Percentiles rank a stretch among this genome's conserved stretches.
Conservation (phyloP, 2,888 invertebrate genomes). For the Actias luna region DNA sequence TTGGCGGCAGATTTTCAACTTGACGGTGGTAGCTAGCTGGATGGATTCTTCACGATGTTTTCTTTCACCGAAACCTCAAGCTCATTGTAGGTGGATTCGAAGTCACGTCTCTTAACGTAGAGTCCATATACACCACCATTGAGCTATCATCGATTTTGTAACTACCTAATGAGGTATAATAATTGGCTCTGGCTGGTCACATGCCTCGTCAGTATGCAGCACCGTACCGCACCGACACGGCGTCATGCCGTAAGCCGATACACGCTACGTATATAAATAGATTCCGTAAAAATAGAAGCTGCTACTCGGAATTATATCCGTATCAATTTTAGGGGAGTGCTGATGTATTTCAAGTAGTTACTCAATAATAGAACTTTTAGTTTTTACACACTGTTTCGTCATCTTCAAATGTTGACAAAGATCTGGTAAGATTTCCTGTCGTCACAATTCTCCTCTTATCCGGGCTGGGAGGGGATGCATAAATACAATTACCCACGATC, state of each 20-base stretch:
- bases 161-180: background rate
- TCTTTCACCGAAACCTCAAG: too few species aligned
- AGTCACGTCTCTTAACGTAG: too few species aligned
- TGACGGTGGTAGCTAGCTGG: too few species aligned
- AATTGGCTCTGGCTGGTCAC: background rate
- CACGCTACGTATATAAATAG: background rate
- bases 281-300: constrained; percentile 24
- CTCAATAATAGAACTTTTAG: background rate
- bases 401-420: too few species aligned
- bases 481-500: too few species aligned
- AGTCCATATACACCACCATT: too few species aligned
- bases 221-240: background rate
- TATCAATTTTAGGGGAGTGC: constrained; percentile 23
- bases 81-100: too few species aligned
- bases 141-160: background rate
- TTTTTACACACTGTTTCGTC: background rate
- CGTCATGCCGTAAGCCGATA: background rate
- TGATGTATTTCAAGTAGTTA: background rate
- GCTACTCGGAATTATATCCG: constrained; percentile 30
- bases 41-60: too few species aligned
- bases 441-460: too few species aligned
- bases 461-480: too few species aligned
- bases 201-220: background rate
- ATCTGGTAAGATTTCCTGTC: too few species aligned
- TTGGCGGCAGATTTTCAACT: too few species aligned